These are phyloP conservation scores for Nemotelus nigrinus DNA, from an alignment of 2,888 invertebrate species.

Conservation along the genomic window DNA sequence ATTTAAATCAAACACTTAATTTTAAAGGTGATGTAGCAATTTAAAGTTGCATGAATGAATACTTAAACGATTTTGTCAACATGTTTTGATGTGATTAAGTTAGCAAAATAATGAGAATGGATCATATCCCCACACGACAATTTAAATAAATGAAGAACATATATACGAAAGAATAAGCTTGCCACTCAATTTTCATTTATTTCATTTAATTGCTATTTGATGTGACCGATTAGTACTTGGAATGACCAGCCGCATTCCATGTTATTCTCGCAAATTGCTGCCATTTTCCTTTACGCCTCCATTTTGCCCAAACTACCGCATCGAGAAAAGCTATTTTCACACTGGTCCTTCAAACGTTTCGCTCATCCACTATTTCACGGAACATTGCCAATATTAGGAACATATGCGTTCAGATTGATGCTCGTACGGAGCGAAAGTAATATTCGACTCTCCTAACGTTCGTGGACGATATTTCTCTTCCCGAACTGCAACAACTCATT, in stretches of 20 bases:
- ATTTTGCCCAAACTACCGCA: not conserved
- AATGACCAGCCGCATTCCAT: not conserved
- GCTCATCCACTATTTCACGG: not conserved
- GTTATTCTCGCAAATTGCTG: not conserved
- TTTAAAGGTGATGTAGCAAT: too few relatives aligned
- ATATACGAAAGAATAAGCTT: too few relatives aligned
- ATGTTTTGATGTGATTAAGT: too few relatives aligned
- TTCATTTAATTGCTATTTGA: not conserved
- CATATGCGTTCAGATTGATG: not conserved
- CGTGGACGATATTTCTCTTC: too few relatives aligned
- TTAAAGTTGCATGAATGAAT: too few relatives aligned
- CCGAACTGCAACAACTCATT: too few relatives aligned
- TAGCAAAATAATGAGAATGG: too few relatives aligned
- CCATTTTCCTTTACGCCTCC: not conserved
- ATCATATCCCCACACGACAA: too few relatives aligned
- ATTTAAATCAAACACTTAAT: too few relatives aligned
- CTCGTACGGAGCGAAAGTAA: not conserved
- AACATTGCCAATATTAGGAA: not conserved
- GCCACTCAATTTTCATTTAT: not conserved
- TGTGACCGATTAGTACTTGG: slow-evolving; percentile 7
- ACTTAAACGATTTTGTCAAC: too few relatives aligned
- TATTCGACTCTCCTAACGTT: too few relatives aligned
- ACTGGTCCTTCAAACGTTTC: not conserved
- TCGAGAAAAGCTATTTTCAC: not conserved
- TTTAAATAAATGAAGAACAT: too few relatives aligned